Conservation (phyloP, 2,888 invertebrate genomes). For the Papilio demoleus region DNA sequence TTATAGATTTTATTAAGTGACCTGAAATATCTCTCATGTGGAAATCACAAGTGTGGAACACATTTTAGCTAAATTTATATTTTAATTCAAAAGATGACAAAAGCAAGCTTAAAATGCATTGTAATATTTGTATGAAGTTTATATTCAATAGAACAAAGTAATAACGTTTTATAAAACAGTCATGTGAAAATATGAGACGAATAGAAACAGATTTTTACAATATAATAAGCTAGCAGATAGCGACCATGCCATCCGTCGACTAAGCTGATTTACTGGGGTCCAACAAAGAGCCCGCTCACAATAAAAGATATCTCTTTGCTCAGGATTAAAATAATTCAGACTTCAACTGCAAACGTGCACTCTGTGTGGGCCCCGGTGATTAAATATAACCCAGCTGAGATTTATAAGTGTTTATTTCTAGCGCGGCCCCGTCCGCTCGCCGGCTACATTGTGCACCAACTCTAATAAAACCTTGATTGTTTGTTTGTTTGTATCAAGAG, state of each 20-base stretch:
- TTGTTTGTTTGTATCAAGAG: constrained; percentile 61
- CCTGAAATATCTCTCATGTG: too few species aligned
- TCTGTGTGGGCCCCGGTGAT: constrained; percentile 74
- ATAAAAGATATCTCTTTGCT: constrained; percentile 69
- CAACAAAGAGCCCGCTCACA: constrained; percentile 65
- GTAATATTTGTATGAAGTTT: too few species aligned
- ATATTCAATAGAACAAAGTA: too few species aligned
- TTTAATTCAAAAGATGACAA: too few species aligned
- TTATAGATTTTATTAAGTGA: too few species aligned
- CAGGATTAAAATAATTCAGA: constrained; percentile 76
- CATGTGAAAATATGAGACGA: constrained; percentile 52
- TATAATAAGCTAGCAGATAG: constrained; percentile 66
- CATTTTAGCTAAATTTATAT: too few species aligned
- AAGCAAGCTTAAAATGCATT: too few species aligned
- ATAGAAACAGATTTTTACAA: constrained; percentile 64
- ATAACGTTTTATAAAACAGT: too few species aligned
- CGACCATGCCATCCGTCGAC: constrained; percentile 67
- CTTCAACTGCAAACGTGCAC: constrained; percentile 73
- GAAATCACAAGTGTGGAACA: too few species aligned
- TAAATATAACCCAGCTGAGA: constrained; percentile 77
- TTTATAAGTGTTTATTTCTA: constrained; percentile 81
- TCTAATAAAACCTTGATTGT: constrained; percentile 67
- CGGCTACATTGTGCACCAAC: constrained; percentile 60
- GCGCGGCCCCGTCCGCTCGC: constrained; percentile 53
- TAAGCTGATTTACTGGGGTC: constrained; percentile 79